Evolutionary conservation across 2,797 vertebrate species (phyloP).

Genomic region (Pelochelys cantorii): DNA sequence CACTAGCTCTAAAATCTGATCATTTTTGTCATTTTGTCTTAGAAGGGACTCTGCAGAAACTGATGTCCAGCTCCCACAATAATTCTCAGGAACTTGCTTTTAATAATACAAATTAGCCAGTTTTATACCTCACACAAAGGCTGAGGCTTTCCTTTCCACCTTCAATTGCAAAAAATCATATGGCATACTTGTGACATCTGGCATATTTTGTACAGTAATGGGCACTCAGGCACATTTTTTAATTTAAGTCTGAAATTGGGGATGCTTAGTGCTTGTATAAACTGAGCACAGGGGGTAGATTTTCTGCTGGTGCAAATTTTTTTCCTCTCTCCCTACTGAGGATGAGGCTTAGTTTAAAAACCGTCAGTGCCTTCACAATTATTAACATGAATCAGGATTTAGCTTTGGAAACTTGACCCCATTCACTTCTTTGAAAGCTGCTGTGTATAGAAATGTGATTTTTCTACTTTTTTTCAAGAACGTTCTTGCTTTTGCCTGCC

Average conservation of each 20-base stretch:
- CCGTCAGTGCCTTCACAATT: accelerated
- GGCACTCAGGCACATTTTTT: not conserved
- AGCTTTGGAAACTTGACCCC: not conserved
- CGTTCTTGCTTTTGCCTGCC: not conserved
- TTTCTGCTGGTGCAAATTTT: not conserved
- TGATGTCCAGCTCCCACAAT: not conserved
- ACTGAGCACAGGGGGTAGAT: not conserved
- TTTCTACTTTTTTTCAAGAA: not conserved
- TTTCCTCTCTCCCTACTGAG: accelerated
- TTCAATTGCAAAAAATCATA: not conserved
- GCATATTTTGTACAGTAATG: slow-evolving; percentile 9
- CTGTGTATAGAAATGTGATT: not conserved
- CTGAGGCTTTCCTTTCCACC: slow-evolving; percentile 4
- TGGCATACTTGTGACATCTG: not conserved
- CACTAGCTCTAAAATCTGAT: not conserved
- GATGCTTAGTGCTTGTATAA: not conserved
- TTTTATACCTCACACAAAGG: not conserved
- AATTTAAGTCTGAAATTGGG: not conserved
- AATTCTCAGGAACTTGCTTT: not conserved
- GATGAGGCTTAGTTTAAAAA: not conserved
- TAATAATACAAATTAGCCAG: not conserved
- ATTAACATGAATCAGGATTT: not conserved
- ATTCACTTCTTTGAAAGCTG: not conserved
- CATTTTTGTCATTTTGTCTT: not conserved
- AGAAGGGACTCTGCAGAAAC: accelerated